Conservation (phyloP, 2,113 vertebrate species). For the Bos javanicus region DNA sequence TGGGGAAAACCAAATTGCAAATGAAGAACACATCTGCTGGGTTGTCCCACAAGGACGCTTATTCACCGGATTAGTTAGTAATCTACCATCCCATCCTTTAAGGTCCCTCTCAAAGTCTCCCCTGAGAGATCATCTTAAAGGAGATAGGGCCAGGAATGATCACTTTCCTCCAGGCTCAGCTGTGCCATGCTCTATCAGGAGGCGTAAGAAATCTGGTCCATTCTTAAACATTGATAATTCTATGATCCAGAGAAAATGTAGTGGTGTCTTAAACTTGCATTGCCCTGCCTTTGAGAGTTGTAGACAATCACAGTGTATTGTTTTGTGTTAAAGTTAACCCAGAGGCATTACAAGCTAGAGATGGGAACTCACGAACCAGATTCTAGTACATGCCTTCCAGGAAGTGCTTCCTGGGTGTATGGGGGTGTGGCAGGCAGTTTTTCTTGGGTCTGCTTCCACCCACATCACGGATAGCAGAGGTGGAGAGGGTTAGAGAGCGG, state of each 20-base stretch:
- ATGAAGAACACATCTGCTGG: not conserved
- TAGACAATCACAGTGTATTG: not conserved
- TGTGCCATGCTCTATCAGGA: not conserved
- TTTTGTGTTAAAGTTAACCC: not conserved
- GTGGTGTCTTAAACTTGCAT: too few species aligned
- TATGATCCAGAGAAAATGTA: not conserved
- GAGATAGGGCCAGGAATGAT: not conserved
- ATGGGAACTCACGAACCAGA: not conserved
- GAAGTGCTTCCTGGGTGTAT: not conserved
- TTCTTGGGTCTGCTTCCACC: not conserved
- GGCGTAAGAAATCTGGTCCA: not conserved
- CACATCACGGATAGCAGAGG: not conserved
- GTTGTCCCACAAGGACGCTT: not conserved
- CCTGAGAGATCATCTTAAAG: not conserved
- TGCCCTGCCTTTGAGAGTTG: not conserved
- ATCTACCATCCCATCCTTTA: not conserved
- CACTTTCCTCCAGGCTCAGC: not conserved
- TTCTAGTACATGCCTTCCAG: too few species aligned
- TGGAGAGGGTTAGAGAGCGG: fast-evolving
- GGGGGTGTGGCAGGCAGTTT: not conserved
- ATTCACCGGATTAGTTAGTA: not conserved
- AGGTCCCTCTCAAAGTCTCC: not conserved
- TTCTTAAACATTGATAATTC: not conserved
- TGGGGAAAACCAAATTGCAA: not conserved
- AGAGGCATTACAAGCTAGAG: not conserved